Percentiles rank a stretch among this genome's conserved stretches.
These are phyloP conservation scores for Drosophila kohkoa DNA, from an alignment of 1,140 invertebrate species.

Conservation along the genomic window DNA sequence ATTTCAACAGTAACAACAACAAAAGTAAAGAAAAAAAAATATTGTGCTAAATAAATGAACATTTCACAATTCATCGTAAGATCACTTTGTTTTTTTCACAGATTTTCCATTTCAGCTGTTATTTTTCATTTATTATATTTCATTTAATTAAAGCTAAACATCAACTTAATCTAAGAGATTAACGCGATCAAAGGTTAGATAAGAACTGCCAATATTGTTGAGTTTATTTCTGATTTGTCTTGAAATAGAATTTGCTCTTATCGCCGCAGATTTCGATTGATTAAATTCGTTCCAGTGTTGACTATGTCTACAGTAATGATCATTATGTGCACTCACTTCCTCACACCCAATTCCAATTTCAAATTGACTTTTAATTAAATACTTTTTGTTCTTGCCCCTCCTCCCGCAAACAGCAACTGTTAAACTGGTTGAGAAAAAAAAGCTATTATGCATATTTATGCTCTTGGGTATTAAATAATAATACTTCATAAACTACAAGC, in stretches of 20 bases:
- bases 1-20: neutral
- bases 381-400: conserved; percentile 9
- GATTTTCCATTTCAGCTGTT: neutral
- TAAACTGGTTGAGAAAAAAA: conserved; percentile 39
- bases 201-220: conserved; percentile 6
- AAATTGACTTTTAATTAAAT: conserved; percentile 37
- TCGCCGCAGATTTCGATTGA: conserved; percentile 9
- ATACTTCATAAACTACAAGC: conserved; percentile 33
- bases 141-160: neutral
- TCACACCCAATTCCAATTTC: conserved; percentile 16
- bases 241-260: neutral
- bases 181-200: neutral
- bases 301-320: neutral
- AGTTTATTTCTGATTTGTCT: neutral
- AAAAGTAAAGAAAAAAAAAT: too few species aligned
- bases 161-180: neutral
- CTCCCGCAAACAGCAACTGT: conserved; percentile 16
- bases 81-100: neutral
- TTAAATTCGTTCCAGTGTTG: neutral
- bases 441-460: conserved; percentile 49
- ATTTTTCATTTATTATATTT: neutral
- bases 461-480: conserved; percentile 38
- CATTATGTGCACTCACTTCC: conserved; percentile 34
- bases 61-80: conserved; percentile 18
- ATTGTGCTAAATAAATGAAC: conserved; percentile 1